These are phyloP conservation scores for Daphoenositta chrysoptera DNA, from an alignment of 2,113 vertebrate genomes.

Conservation along the genomic window DNA sequence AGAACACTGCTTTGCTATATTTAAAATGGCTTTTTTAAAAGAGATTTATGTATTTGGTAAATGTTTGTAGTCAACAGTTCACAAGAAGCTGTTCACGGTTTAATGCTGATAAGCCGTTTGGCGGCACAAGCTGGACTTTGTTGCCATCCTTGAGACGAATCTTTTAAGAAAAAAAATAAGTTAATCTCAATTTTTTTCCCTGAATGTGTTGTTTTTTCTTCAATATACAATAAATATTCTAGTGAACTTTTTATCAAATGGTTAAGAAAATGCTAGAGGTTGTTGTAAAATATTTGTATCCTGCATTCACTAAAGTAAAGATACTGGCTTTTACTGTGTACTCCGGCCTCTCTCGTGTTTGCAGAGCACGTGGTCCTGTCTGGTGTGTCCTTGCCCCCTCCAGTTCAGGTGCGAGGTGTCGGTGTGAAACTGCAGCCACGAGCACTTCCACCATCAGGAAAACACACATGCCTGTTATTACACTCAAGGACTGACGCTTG, in stretches of 20 bases:
- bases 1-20: slow-evolving; percentile 96
- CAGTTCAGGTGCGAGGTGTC: accelerated
- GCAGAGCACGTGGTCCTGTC: not conserved
- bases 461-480: accelerated
- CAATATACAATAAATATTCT: slow-evolving; percentile 97
- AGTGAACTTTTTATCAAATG: slow-evolving; percentile 99
- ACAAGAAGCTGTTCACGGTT: slow-evolving; percentile 95
- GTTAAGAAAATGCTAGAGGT: slow-evolving; percentile 97
- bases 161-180: slow-evolving; percentile 90
- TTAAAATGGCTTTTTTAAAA: slow-evolving; percentile 95
- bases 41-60: slow-evolving; percentile 96
- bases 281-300: slow-evolving; percentile 99
- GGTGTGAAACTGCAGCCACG: not conserved
- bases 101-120: slow-evolving; percentile 87
- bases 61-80: slow-evolving; percentile 97
- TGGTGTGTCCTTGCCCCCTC: accelerated
- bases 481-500: accelerated
- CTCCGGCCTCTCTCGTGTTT: slow-evolving; percentile 81
- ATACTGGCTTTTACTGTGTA: slow-evolving; percentile 97
- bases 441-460: accelerated
- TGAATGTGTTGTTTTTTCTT: slow-evolving; percentile 98
- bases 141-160: slow-evolving; percentile 95
- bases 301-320: slow-evolving; percentile 97
- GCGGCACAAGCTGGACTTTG: slow-evolving; percentile 99
- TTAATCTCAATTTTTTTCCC: slow-evolving; percentile 93